These are phyloP conservation scores for Agrenia bidenticulata DNA, from an alignment of 2,888 invertebrate genomes.

Conservation along the genomic window DNA sequence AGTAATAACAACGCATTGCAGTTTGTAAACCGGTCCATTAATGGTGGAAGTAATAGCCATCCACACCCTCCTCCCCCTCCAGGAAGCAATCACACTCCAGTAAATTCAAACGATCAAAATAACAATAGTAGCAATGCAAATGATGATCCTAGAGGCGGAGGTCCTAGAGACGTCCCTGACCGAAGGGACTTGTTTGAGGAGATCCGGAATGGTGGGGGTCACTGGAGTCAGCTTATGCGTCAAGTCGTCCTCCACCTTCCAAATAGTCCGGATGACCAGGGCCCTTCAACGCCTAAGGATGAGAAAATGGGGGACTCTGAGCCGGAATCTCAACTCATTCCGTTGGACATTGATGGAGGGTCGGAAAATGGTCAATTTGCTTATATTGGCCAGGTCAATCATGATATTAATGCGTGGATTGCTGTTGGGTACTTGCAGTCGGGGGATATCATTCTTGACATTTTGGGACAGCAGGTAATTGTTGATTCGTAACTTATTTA, in stretches of 20 bases:
- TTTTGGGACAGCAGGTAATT: slow-evolving; percentile 51
- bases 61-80: slow-evolving; percentile 2
- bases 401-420: slow-evolving; percentile 51
- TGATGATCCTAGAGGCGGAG: slow-evolving; percentile 17
- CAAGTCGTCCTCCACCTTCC: slow-evolving; percentile 43
- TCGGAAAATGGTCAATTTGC: slow-evolving; percentile 59
- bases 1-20: slow-evolving; percentile 19
- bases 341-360: slow-evolving; percentile 59
- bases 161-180: background rate
- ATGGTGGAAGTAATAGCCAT: slow-evolving; percentile 1
- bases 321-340: slow-evolving; percentile 13
- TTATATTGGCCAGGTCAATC: slow-evolving; percentile 54
- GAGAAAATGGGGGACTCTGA: slow-evolving; percentile 7
- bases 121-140: slow-evolving; percentile 36
- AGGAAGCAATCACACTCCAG: slow-evolving; percentile 1
- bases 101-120: slow-evolving; percentile 46
- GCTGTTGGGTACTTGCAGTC: slow-evolving; percentile 51
- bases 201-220: slow-evolving; percentile 51
- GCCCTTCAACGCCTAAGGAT: slow-evolving; percentile 2
- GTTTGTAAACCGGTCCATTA: background rate
- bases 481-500: background rate
- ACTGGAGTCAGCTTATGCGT: slow-evolving; percentile 51
- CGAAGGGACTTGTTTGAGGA: slow-evolving; percentile 51
- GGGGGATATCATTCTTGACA: slow-evolving; percentile 52
- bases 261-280: slow-evolving; percentile 12